Evolutionary conservation across 2,888 invertebrate genomes (phyloP).

Genomic region (Petrophora chlorosata): DNA sequence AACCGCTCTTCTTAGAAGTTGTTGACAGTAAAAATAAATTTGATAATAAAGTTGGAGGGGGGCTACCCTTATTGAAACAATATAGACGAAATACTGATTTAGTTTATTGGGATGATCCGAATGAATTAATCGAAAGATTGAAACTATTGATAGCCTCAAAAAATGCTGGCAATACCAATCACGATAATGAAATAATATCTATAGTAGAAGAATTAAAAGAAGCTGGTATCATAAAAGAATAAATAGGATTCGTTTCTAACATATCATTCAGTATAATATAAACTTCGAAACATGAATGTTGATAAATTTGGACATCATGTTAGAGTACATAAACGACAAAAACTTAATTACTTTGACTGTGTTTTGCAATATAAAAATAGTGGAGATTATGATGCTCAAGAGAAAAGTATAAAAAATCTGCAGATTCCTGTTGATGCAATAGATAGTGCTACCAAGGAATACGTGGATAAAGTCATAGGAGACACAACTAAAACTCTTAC

Average conservation of each 20-base stretch:
- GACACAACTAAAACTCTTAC: neutral
- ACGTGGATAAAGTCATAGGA: neutral
- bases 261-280: neutral
- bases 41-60: neutral
- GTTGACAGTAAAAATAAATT: neutral
- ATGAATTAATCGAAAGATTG: slow-evolving; percentile 35
- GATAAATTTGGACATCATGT: neutral
- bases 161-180: slow-evolving; percentile 34
- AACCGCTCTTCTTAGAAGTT: neutral
- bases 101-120: slow-evolving; percentile 39
- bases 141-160: slow-evolving; percentile 33
- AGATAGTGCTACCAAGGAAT: neutral
- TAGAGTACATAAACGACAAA: neutral
- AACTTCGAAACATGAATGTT: slow-evolving; percentile 1
- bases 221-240: slow-evolving; percentile 1
- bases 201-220: slow-evolving; percentile 4
- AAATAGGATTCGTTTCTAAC: neutral
- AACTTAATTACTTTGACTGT: neutral
- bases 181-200: slow-evolving; percentile 21
- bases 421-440: neutral
- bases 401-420: neutral
- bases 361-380: neutral
- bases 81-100: slow-evolving; percentile 25
- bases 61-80: neutral
- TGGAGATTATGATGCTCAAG: neutral